These are phyloP conservation scores for Aegotheles bennettii DNA, from an alignment of 2,113 vertebrate species.

Conservation along the genomic window DNA sequence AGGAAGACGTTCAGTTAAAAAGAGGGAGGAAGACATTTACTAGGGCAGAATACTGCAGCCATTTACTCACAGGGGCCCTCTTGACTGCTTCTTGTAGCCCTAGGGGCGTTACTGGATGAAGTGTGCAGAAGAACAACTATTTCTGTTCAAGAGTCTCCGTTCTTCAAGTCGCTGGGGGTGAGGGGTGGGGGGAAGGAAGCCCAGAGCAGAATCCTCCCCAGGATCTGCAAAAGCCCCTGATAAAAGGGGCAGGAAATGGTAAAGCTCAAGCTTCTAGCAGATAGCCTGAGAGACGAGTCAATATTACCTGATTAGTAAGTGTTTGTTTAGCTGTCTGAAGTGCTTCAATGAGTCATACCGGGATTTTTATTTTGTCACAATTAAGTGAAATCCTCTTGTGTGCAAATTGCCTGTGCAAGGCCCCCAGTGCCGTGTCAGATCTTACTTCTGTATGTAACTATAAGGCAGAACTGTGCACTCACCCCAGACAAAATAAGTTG, in stretches of 20 bases:
- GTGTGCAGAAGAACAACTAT: not conserved
- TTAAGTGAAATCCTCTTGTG: not conserved
- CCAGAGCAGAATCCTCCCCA: not conserved
- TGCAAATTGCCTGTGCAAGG: not conserved
- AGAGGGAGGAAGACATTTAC: not conserved
- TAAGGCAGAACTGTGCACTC: not conserved
- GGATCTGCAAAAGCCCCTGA: not conserved
- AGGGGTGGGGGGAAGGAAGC: accelerated
- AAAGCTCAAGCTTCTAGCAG: not conserved
- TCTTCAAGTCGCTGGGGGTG: not conserved
- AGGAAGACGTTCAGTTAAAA: not conserved
- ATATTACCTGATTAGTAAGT: not conserved
- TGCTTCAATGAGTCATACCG: not conserved
- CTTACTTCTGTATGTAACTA: not conserved
- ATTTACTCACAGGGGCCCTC: not conserved
- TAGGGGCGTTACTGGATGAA: not conserved
- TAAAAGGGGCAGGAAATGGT: not conserved
- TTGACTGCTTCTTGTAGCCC: not conserved
- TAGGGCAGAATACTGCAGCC: not conserved
- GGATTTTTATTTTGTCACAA: not conserved
- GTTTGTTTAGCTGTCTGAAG: not conserved
- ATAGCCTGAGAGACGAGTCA: not conserved
- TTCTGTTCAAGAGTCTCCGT: not conserved
- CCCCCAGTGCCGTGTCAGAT: accelerated
- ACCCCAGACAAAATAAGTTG: not conserved